Conservation (phyloP, 2,888 invertebrate genomes). For the Cerastoderma edule region DNA sequence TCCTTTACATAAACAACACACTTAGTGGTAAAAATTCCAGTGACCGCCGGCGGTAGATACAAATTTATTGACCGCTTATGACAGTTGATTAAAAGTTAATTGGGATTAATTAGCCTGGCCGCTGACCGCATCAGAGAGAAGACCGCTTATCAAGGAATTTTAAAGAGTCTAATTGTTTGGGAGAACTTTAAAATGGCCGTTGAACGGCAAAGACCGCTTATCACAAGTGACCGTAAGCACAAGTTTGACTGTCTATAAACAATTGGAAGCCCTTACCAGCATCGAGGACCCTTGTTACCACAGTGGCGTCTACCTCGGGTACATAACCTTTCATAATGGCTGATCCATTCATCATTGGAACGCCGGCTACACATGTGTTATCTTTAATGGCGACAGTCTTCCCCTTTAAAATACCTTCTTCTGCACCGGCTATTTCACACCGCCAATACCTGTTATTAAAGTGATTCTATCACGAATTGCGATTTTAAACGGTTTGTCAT, state of each 20-base stretch:
- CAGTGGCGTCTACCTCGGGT: conserved; percentile 76
- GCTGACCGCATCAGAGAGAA: background rate
- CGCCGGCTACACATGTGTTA: conserved; percentile 78
- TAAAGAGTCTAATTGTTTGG: background rate
- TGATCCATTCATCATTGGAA: conserved; percentile 76
- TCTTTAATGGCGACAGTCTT: conserved; percentile 66
- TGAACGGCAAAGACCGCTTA: background rate
- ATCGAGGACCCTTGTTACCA: conserved; percentile 75
- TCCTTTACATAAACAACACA: too few species aligned
- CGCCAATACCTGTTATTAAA: conserved; percentile 65
- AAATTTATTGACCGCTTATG: too few species aligned
- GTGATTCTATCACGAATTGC: too few species aligned
- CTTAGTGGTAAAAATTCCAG: too few species aligned
- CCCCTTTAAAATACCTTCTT: conserved; percentile 68
- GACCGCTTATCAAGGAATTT: background rate
- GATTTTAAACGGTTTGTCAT: too few species aligned
- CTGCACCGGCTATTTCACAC: conserved; percentile 69
- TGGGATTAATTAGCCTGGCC: background rate
- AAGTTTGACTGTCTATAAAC: background rate
- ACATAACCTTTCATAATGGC: conserved; percentile 69
- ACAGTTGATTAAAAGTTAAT: background rate
- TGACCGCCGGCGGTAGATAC: too few species aligned
- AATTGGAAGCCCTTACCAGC: conserved; percentile 61
- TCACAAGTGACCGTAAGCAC: background rate
- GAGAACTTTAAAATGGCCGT: background rate